phyloP scores from a whole-genome alignment of 1,140 invertebrate genomes.

The Drepana arcuata region DNA sequence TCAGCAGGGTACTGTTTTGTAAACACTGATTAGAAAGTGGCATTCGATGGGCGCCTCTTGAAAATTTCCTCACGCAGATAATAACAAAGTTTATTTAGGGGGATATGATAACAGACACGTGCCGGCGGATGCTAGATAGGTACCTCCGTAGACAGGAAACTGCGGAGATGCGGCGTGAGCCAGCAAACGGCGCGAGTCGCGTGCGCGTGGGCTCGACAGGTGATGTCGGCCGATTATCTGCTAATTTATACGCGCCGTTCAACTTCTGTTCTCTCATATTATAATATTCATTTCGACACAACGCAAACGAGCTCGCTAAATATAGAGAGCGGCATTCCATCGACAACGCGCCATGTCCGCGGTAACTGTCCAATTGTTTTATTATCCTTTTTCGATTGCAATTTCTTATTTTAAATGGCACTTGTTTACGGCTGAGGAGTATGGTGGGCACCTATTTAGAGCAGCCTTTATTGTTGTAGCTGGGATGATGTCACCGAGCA shows the following conservation, averaged over 20 bases:
- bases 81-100: constrained; percentile 37
- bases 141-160: too few species aligned
- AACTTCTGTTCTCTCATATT: constrained; percentile 54
- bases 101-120: constrained; percentile 24
- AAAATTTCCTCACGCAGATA: constrained; percentile 29
- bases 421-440: constrained; percentile 19
- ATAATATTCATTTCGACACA: constrained; percentile 54
- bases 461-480: constrained; percentile 27
- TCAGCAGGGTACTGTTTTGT: constrained; percentile 46
- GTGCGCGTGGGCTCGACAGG: constrained; percentile 46
- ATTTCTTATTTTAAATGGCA: constrained; percentile 45
- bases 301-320: constrained; percentile 52
- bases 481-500: constrained; percentile 48
- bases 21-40: constrained; percentile 53
- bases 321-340: constrained; percentile 48
- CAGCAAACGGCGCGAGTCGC: constrained; percentile 22
- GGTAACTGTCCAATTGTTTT: constrained; percentile 40
- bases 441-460: constrained; percentile 34
- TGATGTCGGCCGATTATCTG: constrained; percentile 53
- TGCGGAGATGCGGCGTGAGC: constrained; percentile 19
- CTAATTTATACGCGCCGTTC: constrained; percentile 54
- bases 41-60: constrained; percentile 28
- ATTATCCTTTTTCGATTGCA: constrained; percentile 37
- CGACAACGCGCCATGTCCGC: constrained; percentile 28
- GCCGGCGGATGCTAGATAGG: too few species aligned